These are phyloP conservation scores for Asbolus verrucosus DNA, from an alignment of 1,140 invertebrate genomes.

Conservation along the genomic window DNA sequence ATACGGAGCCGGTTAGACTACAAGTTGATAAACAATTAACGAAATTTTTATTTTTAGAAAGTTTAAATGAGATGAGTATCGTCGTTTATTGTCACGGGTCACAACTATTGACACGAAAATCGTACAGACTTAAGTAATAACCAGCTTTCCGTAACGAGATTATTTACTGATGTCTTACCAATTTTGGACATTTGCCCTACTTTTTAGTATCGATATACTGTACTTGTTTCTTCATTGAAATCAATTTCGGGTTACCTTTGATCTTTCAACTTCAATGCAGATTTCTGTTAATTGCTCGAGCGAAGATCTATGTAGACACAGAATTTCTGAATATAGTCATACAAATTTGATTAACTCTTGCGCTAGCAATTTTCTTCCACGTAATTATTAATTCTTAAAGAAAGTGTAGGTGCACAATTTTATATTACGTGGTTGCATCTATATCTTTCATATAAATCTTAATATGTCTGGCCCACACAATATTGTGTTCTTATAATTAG, in stretches of 20 bases:
- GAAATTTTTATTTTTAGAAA: background rate
- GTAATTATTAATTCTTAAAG: slow-evolving; percentile 26
- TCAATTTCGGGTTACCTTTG: slow-evolving; percentile 21
- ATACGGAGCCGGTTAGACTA: background rate
- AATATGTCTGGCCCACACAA: slow-evolving; percentile 17
- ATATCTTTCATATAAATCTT: slow-evolving; percentile 29
- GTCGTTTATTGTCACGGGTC: no score
- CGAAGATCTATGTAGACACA: background rate
- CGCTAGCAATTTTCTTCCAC: slow-evolving; percentile 13
- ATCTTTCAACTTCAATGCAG: slow-evolving; percentile 5
- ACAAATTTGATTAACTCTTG: slow-evolving; percentile 11
- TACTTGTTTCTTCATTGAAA: slow-evolving; percentile 4
- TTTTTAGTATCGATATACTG: slow-evolving; percentile 13
- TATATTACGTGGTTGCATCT: no score
- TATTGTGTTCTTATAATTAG: slow-evolving; percentile 30
- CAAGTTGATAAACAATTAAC: slow-evolving; percentile 11
- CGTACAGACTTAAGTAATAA: no score
- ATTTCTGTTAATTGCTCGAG: slow-evolving; percentile 7
- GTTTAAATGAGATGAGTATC: no score
- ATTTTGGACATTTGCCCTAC: slow-evolving; percentile 32
- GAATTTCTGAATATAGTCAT: slow-evolving; percentile 10
- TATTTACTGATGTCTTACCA: slow-evolving; percentile 1
- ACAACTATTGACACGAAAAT: no score
- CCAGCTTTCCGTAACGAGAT: no score
- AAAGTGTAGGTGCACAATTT: slow-evolving; percentile 28